phyloP scores from a whole-genome alignment of 2,797 vertebrate genomes.

The Urophycis tenuis region DNA sequence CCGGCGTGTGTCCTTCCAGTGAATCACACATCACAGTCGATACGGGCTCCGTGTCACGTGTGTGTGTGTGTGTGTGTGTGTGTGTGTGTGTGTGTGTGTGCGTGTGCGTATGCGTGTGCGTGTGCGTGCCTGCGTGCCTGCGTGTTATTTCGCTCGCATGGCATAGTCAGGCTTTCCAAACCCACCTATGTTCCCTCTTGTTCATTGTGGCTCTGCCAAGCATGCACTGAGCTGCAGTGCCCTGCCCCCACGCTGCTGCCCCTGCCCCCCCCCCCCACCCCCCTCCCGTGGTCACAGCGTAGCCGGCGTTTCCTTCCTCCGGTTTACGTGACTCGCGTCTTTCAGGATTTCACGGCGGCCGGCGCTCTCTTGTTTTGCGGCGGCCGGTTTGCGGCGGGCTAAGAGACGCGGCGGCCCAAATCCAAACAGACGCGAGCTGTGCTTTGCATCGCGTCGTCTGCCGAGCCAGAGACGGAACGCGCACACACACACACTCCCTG shows the following conservation, averaged over 20 bases:
- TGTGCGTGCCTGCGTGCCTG: too few relatives aligned
- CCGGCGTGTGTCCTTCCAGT: too few relatives aligned
- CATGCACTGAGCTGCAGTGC: slow-evolving; percentile 39
- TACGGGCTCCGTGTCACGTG: background rate
- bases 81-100: too few relatives aligned
- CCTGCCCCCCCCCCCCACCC: slow-evolving; percentile 32
- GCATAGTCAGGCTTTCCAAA: background rate
- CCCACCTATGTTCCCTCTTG: background rate
- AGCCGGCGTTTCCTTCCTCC: slow-evolving; percentile 70
- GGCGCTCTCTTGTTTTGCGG: slow-evolving; percentile 46
- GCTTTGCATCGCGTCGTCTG: background rate
- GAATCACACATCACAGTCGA: background rate
- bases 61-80: too few relatives aligned
- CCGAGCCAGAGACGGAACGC: background rate
- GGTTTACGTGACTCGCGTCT: slow-evolving; percentile 64
- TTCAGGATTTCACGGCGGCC: slow-evolving; percentile 61
- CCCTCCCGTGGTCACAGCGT: slow-evolving; percentile 62
- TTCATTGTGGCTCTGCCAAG: slow-evolving; percentile 34
- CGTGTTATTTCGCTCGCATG: background rate
- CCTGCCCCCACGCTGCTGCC: slow-evolving; percentile 33
- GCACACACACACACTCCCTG: too few relatives aligned
- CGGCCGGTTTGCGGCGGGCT: too few relatives aligned
- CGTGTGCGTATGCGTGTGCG: too few relatives aligned
- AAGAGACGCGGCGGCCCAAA: too few relatives aligned
- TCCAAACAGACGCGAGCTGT: background rate